Percentiles rank a stretch among this genome's conserved stretches.
These are phyloP conservation scores for Reticulitermes lucifugus DNA, from an alignment of 2,888 invertebrate species.

Conservation along the genomic window DNA sequence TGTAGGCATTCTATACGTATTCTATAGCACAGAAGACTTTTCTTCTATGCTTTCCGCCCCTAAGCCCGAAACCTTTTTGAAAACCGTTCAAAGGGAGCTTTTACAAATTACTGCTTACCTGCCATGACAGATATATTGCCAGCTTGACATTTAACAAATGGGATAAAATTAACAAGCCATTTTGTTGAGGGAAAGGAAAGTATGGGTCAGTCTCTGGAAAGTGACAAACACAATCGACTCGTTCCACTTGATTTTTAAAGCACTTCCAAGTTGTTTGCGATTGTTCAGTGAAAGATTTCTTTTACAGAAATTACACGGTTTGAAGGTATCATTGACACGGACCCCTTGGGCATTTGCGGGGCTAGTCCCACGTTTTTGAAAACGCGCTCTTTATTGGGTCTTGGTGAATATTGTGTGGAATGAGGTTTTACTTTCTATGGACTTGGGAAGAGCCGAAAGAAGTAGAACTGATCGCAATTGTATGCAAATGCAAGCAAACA, in stretches of 20 bases:
- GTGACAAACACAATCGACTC: constrained; percentile 28
- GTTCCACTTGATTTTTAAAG: constrained; percentile 28
- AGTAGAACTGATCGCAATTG: not conserved
- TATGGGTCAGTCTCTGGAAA: constrained; percentile 4
- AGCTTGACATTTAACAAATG: constrained; percentile 50
- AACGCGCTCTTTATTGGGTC: not conserved
- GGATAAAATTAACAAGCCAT: constrained; percentile 51
- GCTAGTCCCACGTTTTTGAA: not conserved
- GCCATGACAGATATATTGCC: constrained; percentile 50
- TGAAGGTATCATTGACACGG: constrained; percentile 2
- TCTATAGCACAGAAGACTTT: not conserved
- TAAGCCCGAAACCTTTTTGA: not conserved
- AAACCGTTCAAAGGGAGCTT: constrained; percentile 31
- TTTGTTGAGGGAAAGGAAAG: not conserved
- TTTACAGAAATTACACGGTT: not conserved
- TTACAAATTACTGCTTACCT: constrained; percentile 35
- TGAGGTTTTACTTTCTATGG: not conserved
- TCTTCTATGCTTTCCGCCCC: not conserved
- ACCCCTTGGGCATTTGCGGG: not conserved
- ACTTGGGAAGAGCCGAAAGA: not conserved
- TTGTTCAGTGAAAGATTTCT: not conserved
- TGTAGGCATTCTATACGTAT: not conserved
- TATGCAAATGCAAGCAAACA: not conserved
- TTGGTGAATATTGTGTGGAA: not conserved
- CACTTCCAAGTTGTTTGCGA: constrained; percentile 26